Base-by-base conservation (phyloP, 2,113 vertebrate species). In the Atherinomorus stipes region DNA sequence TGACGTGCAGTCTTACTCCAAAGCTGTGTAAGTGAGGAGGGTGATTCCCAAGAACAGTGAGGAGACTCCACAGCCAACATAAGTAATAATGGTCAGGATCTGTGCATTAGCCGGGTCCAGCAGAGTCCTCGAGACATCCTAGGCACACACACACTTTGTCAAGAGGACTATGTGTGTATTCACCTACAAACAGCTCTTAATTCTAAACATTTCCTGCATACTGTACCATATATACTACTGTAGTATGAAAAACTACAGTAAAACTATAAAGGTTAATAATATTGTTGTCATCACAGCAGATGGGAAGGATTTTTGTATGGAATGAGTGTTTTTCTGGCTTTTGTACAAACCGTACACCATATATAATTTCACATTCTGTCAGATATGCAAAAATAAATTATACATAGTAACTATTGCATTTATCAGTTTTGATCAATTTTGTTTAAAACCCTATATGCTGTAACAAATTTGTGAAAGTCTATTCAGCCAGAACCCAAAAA, bases 21-120 rank as follows among this genome's bases (percentile, higher is more conserved):
- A 95, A 57, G 85, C 87, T 23, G 94, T 88, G 71, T 98, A 96
- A 1, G 92, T 96, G 88, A 95, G 89, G 62, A 96, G 76, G 0
- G 93, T 94, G 84, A 97, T 49, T 54, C 94, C 95, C 85, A 98
- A 79, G 88, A 97, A 98, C 64, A 96, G 44, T 4, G 95, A 96
- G 2, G 97, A 96, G 21, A 95, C 78, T 50, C 95, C 96, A 89
- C 95, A 98, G 37, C 96, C 95, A 1, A 86, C 71, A 21, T 96
- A 95, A 21, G 94, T 95, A 86, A 98, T 89, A 53, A 96, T 76
- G 49, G 95, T 95, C 81, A 98, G 90, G 77, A 94, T 85, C 45
- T 44, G 75, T 44, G 95, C 92, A 16, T 96, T 87, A 2, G 58
- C 59, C 19, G 34, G 11, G 83, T 93, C 93, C 83, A 94, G 11